Conservation (phyloP, 1,140 invertebrate genomes). For the Trinorchestia longiramus region DNA sequence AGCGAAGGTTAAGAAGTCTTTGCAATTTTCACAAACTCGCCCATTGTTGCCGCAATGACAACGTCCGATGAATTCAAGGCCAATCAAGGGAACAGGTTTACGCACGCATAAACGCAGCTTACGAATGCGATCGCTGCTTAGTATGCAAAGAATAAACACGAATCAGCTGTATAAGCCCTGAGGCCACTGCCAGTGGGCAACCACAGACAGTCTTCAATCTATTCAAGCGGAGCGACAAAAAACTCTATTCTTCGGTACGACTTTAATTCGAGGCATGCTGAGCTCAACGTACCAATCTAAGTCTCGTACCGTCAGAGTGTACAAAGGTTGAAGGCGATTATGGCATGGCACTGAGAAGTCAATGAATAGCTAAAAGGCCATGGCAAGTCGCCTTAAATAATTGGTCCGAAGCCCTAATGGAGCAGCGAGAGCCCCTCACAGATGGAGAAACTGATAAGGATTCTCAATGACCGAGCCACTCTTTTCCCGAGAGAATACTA, state of each 20-base stretch:
- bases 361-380: constrained; percentile 48
- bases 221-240: background rate
- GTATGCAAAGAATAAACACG: constrained; percentile 45
- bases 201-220: background rate
- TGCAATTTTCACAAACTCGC: background rate
- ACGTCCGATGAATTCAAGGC: background rate
- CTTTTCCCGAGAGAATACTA: background rate
- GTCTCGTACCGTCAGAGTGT: constrained; percentile 36
- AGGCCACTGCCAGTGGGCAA: background rate
- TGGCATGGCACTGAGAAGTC: constrained; percentile 13
- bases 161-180: background rate
- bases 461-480: constrained; percentile 3
- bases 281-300: constrained; percentile 7
- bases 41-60: background rate
- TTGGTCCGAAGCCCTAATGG: constrained; percentile 31
- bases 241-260: constrained; percentile 8
- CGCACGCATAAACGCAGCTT: constrained; percentile 1
- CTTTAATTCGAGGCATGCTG: background rate
- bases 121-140: constrained; percentile 15
- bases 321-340: constrained; percentile 34
- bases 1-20: background rate
- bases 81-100: background rate
- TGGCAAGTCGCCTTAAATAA: constrained; percentile 50
- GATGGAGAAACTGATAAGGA: constrained; percentile 51
- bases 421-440: background rate